Base-by-base conservation (phyloP, 1,140 invertebrate genomes). In the Saccostrea glomerata region DNA sequence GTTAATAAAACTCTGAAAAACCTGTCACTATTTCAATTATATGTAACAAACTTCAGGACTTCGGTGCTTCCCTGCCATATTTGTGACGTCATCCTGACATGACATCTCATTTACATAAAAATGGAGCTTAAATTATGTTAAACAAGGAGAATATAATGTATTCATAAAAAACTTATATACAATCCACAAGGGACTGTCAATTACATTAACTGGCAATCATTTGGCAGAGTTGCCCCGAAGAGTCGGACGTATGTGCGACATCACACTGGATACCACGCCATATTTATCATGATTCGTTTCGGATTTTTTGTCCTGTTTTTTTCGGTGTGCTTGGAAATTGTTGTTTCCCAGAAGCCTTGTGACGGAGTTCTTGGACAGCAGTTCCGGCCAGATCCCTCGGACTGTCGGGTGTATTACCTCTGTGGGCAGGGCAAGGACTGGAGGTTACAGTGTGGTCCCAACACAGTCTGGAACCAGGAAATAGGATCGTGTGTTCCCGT, bases 331-430 rank as follows among this genome's bases (percentile, higher is more conserved):
- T 25, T 23, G 30, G n/a, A 56, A 20, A 60, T 23, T 25, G 84
- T 85, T 25, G 15, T 12, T 23, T 11, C 84, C 7, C 84, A 85
- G 84, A 85, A 85, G 58, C 84, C 84, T 5, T 88, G 87, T 77
- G 83, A 88, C 20, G 82, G 84, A 55, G 84, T 85, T 58, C 54
- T 88, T 36, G 87, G 87, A 54, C 87, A 88, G 15, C 55, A 55
- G 56, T 86, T 90, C 36, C 87, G 89, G 25, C 86, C 89, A 5
- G 89, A 90, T 58, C 85, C 70, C 2, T 47, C 85, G 11, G 85
- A 89, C 60, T 90, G 89, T 56, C 47, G 85, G 11, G 83, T 87
- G 30, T 90, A 88, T 60, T 86, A 90, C 85, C 36, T 90, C 7
- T 90, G 89, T 70, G 70, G n/a, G 13, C 40, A 83, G n/a, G 82